Conservation (phyloP, 2,888 invertebrate species). For the Penaeus monodon region DNA sequence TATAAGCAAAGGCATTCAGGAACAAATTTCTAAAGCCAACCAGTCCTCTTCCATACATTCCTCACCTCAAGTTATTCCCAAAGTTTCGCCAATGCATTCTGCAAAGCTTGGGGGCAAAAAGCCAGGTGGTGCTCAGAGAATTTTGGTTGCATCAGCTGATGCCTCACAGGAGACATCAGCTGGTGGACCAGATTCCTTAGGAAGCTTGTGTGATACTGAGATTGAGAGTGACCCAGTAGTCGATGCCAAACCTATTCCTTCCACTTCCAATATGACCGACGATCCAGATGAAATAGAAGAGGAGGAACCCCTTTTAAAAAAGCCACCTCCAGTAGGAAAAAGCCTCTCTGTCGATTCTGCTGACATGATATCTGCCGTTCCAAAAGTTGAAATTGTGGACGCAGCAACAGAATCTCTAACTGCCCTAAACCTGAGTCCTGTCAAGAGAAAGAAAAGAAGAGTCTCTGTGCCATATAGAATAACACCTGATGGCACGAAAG, state of each 20-base stretch:
- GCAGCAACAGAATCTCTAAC: conserved; percentile 51
- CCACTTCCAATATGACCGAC: conserved; percentile 20
- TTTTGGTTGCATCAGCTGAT: conserved; percentile 10
- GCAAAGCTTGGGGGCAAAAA: conserved; percentile 33
- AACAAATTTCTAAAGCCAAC: conserved; percentile 45
- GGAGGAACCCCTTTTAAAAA: conserved; percentile 16
- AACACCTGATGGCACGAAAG: conserved; percentile 62
- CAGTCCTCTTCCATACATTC: conserved; percentile 6
- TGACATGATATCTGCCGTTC: conserved; percentile 10
- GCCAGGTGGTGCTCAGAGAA: conserved; percentile 52
- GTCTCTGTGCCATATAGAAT: conserved; percentile 60
- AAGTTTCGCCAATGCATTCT: conserved; percentile 18
- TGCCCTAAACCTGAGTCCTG: conserved; percentile 53
- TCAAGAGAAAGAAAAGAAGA: conserved; percentile 52
- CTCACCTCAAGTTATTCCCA: background rate
- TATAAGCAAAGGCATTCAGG: conserved; percentile 50
- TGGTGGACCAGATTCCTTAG: background rate
- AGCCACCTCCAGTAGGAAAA: conserved; percentile 48
- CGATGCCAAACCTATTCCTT: conserved; percentile 14
- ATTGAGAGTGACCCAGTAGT: conserved; percentile 1
- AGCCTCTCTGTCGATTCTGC: conserved; percentile 51
- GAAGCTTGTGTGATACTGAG: conserved; percentile 14
- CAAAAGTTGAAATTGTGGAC: conserved; percentile 13
- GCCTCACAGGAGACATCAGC: background rate
- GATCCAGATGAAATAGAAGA: conserved; percentile 8